These are phyloP conservation scores for Teleiodes luculella DNA, from an alignment of 2,888 invertebrate species.

Conservation along the genomic window DNA sequence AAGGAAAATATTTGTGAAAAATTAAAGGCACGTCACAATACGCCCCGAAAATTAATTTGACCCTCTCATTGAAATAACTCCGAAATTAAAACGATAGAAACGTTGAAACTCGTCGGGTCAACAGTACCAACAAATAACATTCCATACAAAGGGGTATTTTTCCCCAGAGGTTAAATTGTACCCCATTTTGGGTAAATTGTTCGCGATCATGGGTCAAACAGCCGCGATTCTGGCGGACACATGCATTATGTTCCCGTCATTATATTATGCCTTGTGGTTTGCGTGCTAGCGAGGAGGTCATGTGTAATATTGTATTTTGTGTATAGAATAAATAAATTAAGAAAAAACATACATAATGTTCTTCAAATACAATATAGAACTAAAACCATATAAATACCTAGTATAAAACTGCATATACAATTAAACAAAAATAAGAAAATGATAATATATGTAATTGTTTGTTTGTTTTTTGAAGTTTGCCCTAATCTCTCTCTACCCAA, in stretches of 20 bases:
- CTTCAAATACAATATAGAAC: too few relatives aligned
- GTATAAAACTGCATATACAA: too few relatives aligned
- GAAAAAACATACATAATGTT: too few relatives aligned
- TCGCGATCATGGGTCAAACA: conserved; percentile 8
- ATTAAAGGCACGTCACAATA: not conserved
- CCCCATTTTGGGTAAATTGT: conserved; percentile 9
- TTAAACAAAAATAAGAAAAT: too few relatives aligned
- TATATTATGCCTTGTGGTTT: too few relatives aligned
- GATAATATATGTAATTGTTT: too few relatives aligned
- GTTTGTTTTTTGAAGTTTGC: too few relatives aligned
- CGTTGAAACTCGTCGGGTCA: not conserved
- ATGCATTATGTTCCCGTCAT: not conserved
- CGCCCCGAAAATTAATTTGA: not conserved
- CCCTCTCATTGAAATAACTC: not conserved
- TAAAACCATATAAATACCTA: too few relatives aligned
- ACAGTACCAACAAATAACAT: conserved; percentile 1
- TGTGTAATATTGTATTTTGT: too few relatives aligned
- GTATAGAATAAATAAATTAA: too few relatives aligned
- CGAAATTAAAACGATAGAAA: conserved; percentile 1
- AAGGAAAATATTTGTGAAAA: not conserved
- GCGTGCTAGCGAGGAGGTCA: too few relatives aligned
- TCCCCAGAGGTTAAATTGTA: conserved; percentile 2
- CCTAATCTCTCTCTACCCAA: too few relatives aligned
- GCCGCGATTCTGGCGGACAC: not conserved
- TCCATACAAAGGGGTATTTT: not conserved